Conservation (phyloP, 2,888 invertebrate species). For the Idaea straminata region DNA sequence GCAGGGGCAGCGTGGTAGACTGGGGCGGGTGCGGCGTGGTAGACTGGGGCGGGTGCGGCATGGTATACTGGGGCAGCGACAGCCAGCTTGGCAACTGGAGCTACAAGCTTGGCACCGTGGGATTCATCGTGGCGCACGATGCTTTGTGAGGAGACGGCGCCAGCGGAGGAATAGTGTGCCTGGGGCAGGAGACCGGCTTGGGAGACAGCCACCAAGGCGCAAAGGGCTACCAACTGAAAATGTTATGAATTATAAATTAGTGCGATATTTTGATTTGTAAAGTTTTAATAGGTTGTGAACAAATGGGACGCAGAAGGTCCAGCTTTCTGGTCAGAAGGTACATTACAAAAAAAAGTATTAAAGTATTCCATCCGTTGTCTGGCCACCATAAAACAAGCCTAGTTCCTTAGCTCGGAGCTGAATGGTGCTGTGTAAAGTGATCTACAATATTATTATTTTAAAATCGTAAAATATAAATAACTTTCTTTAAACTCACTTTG, state of each 20-base stretch:
- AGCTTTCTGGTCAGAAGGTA: too few relatives aligned
- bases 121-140: constrained; percentile 61
- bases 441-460: background rate
- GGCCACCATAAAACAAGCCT: too few relatives aligned
- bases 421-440: background rate
- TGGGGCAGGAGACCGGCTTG: constrained; percentile 46
- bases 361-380: too few relatives aligned
- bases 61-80: constrained; percentile 29
- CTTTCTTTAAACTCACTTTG: constrained; percentile 45
- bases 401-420: too few relatives aligned
- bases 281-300: too few relatives aligned
- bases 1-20: constrained; percentile 34
- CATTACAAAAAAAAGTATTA: too few relatives aligned
- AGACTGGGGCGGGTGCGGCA: constrained; percentile 29
- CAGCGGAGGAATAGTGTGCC: constrained; percentile 55
- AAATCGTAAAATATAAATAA: background rate
- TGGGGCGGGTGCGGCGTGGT: constrained; percentile 29
- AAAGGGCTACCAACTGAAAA: constrained; percentile 49
- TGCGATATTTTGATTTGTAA: background rate
- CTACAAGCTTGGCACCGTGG: constrained; percentile 32
- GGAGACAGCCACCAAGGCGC: constrained; percentile 40
- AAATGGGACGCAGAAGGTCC: too few relatives aligned
- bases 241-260: background rate
- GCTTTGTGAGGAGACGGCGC: constrained; percentile 59
- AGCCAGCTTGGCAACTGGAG: constrained; percentile 26